Base-by-base conservation (phyloP, 1,140 invertebrate species). In the Zaprionus camerounensis region DNA sequence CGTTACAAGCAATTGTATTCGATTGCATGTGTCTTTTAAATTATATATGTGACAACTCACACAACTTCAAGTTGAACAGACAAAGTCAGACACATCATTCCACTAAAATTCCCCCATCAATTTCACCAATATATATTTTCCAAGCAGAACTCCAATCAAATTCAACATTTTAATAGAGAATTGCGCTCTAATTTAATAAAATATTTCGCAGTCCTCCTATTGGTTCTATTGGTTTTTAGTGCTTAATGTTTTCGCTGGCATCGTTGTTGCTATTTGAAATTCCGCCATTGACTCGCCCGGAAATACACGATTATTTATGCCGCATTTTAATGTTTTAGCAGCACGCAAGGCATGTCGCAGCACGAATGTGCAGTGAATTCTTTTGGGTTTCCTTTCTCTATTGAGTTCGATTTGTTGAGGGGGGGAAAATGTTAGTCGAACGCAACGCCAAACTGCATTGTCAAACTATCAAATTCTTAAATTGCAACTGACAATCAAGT, bases 401-500 rank as follows among this genome's bases (percentile, higher is more conserved):
- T 24, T 12, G 22, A 24, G n/a, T 49, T 49, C 7, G 56, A 57
- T 75, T 46, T 34, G 31, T 34, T 34, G n/a, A 9, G 1, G 2
- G 41, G 61, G 9, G 55, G n/a, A 44, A 67, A 70, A 66, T 76
- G 66, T 41, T 41, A 41, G 38, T 41, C n/a, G 71, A 87, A 71
- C 80, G 85, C 71, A 31, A 11, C 28, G 66, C 66, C 79, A 88
- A 84, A 88, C 90, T 88, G 85, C 85, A 90, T 85, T 90, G 85
- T 90, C 85, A 85, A 90, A 85, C 85, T 90, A 90, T 90, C 85
- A 85, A 90, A 90, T 90, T 90, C 81, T 82, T 85, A 90, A 88
- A 90, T 90, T 90, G 85, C 85, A 90, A 90, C 85, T 90, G 85
- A 90, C 85, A 90, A 90, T 90, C 85, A 90, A 90, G 85, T 90